These are phyloP conservation scores for Chitala chitala DNA, from an alignment of 2,113 vertebrate species.

Conservation along the genomic window DNA sequence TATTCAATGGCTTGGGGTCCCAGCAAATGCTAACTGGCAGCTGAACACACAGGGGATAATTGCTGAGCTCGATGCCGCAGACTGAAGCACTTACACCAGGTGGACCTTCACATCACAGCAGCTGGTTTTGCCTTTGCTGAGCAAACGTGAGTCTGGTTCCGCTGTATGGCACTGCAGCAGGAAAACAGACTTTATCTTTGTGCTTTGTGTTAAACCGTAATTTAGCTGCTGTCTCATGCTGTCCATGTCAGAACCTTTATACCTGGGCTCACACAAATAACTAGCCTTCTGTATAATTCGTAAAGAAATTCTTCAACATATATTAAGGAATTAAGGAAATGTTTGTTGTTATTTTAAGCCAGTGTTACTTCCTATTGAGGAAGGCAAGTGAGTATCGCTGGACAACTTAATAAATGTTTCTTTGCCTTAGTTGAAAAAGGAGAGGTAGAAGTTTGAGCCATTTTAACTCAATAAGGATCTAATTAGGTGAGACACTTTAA, in stretches of 20 bases:
- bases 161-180: not conserved
- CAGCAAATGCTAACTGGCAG: not conserved
- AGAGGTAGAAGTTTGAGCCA: not conserved
- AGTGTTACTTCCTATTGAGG: too few species aligned
- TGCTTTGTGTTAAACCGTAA: too few species aligned
- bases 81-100: not conserved
- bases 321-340: too few species aligned
- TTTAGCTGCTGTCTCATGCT: not conserved
- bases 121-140: not conserved
- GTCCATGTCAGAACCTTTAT: not conserved
- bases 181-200: too few species aligned
- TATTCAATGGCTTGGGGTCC: not conserved
- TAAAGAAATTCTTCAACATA: too few species aligned
- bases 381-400: not conserved
- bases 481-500: conserved; percentile 17
- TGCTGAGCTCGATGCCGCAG: not conserved
- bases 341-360: too few species aligned
- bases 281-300: too few species aligned
- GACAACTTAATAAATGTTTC: not conserved
- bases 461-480: conserved; percentile 8
- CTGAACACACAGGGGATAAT: not conserved
- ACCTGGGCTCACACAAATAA: too few species aligned
- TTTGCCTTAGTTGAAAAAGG: not conserved
- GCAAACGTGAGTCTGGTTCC: not conserved
- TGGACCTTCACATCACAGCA: not conserved